Evolutionary conservation across 2,113 vertebrate genomes (phyloP).

Genomic region (Malurus cyaneus): DNA sequence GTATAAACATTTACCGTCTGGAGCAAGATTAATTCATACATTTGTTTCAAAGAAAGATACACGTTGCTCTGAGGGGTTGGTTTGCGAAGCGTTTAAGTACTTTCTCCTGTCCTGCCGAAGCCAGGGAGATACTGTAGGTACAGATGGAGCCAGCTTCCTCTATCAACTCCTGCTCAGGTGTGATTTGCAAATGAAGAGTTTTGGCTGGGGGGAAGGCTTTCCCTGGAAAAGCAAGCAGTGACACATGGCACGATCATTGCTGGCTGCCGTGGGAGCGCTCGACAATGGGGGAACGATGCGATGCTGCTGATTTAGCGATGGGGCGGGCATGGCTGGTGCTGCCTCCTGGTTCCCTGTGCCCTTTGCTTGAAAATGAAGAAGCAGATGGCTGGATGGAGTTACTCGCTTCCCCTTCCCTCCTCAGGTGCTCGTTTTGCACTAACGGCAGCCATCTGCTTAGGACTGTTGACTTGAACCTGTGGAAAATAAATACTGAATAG

Average conservation of each 20-base stretch:
- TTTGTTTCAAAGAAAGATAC: neutral
- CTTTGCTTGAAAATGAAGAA: conserved; percentile 66
- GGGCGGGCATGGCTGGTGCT: neutral
- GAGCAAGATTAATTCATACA: conserved; percentile 14
- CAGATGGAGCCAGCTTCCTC: neutral
- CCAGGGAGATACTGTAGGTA: neutral
- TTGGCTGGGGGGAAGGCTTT: neutral
- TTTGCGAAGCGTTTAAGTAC: neutral
- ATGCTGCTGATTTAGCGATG: conserved; percentile 18
- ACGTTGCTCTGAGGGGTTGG: neutral
- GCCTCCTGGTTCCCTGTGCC: conserved; percentile 44
- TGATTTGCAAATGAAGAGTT: conserved; percentile 51
- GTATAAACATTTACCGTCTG: conserved; percentile 38
- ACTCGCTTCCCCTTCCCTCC: conserved; percentile 30
- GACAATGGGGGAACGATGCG: neutral
- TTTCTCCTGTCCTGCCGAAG: neutral
- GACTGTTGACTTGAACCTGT: conserved; percentile 50
- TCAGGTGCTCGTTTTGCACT: conserved; percentile 66
- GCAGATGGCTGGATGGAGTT: conserved; percentile 65
- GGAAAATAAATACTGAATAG: conserved; percentile 59
- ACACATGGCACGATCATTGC: neutral
- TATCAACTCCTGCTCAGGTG: conserved; percentile 21
- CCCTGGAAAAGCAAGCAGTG: conserved; percentile 2
- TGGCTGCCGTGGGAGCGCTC: neutral
- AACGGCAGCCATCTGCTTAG: conserved; percentile 72